Evolutionary conservation across 2,888 invertebrate species (phyloP).

Genomic region (Hemicrepidius hirtus): DNA sequence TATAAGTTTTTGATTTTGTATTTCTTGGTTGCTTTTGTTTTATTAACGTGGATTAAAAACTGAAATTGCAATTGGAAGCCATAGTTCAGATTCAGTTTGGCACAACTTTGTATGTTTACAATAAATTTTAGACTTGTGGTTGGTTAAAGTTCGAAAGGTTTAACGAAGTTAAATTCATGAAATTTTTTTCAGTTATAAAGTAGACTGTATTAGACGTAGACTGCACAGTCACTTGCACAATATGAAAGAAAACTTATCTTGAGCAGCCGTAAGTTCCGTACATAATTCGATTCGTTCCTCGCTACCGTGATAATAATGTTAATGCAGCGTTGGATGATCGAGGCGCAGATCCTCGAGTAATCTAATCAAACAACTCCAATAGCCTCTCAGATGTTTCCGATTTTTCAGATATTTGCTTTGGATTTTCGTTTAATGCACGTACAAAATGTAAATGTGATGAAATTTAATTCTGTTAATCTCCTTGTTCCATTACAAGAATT

Average conservation of each 20-base stretch:
- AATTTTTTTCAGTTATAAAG: background rate
- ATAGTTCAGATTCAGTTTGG: too few species aligned
- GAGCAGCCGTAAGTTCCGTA: conserved; percentile 49
- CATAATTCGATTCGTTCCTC: conserved; percentile 64
- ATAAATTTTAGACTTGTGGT: too few species aligned
- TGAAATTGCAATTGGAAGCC: too few species aligned
- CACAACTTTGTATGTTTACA: too few species aligned
- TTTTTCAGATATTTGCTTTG: conserved; percentile 63
- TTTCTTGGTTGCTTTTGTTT: background rate
- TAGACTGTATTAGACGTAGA: conserved; percentile 4
- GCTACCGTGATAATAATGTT: conserved; percentile 67
- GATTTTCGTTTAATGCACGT: conserved; percentile 55
- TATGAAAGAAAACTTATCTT: conserved; percentile 43
- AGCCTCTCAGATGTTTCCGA: conserved; percentile 63
- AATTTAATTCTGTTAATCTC: conserved; percentile 36
- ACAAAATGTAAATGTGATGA: conserved; percentile 47
- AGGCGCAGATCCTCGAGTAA: conserved; percentile 64
- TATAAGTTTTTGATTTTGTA: background rate
- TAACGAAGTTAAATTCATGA: too few species aligned
- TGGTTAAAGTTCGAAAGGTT: too few species aligned
- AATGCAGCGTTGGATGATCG: conserved; percentile 65
- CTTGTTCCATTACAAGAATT: conserved; percentile 28
- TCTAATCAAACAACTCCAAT: conserved; percentile 66
- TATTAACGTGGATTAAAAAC: too few species aligned
- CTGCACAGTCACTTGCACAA: conserved; percentile 33